Percentiles rank a stretch among this genome's conserved stretches.
Evolutionary conservation across 2,113 vertebrate species (phyloP).

Genomic region (Pygoscelis antarcticus): DNA sequence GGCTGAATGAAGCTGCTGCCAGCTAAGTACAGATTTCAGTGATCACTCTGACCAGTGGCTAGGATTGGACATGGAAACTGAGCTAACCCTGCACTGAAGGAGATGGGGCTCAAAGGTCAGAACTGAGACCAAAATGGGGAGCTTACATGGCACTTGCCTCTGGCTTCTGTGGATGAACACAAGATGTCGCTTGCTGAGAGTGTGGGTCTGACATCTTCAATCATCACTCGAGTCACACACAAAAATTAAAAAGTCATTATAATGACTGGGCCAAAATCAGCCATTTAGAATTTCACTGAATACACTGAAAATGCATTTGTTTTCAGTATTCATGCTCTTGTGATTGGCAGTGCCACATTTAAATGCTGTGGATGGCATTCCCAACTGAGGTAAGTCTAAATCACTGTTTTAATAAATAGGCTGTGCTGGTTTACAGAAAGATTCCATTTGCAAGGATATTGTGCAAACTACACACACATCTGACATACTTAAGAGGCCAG

Average conservation of each 20-base stretch:
- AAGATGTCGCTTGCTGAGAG: background rate
- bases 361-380: background rate
- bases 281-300: background rate
- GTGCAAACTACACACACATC: background rate
- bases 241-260: background rate
- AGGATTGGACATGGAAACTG: background rate
- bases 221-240: background rate
- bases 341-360: background rate
- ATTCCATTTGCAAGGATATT: background rate
- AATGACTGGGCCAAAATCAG: background rate
- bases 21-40: background rate
- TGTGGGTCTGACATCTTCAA: background rate
- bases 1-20: background rate
- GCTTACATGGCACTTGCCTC: background rate
- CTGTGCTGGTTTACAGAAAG: background rate
- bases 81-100: background rate
- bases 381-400: background rate
- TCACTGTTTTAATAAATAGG: background rate
- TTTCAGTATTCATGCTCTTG: background rate
- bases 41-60: background rate
- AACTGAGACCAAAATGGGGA: background rate
- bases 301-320: background rate
- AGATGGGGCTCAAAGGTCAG: background rate
- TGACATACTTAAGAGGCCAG: background rate
- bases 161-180: background rate